Percentiles rank a stretch among this genome's conserved stretches.
Conservation (phyloP, 2,888 invertebrate species). For the Nomada goodeniana region DNA sequence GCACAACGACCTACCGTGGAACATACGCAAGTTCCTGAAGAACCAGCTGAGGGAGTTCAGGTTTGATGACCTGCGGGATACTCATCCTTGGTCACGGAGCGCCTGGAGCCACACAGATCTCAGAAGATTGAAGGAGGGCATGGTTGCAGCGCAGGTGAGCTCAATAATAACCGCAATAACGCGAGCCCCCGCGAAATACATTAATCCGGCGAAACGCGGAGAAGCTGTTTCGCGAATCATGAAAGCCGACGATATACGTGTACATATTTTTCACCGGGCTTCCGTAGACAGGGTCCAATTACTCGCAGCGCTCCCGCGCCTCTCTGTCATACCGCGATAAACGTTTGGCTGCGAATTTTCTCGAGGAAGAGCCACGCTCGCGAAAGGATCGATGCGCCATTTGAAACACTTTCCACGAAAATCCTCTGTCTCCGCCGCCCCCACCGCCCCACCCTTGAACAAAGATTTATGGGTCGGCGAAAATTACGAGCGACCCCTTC, state of each 20-base stretch:
- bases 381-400: conserved; percentile 36
- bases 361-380: conserved; percentile 4
- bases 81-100: conserved; percentile 90
- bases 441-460: too few species aligned
- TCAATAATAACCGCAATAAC: conserved; percentile 55
- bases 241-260: neutral
- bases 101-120: conserved; percentile 93
- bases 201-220: conserved; percentile 30
- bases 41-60: conserved; percentile 94
- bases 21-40: conserved; percentile 95
- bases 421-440: conserved; percentile 15
- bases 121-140: conserved; percentile 89
- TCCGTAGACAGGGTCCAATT: conserved; percentile 30
- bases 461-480: conserved; percentile 29
- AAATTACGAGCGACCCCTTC: conserved; percentile 35
- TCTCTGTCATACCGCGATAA: neutral
- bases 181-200: conserved; percentile 30
- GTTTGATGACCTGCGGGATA: conserved; percentile 89
- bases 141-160: conserved; percentile 91
- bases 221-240: conserved; percentile 6
- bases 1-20: conserved; percentile 96
- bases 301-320: neutral
- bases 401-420: conserved; percentile 31
- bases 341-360: conserved; percentile 37
- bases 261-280: neutral